Evolutionary conservation across 2,113 vertebrate species (phyloP), one percentile per base, ranked within the genome.

Genomic region (Brachyhypopomus gauderio): DNA sequence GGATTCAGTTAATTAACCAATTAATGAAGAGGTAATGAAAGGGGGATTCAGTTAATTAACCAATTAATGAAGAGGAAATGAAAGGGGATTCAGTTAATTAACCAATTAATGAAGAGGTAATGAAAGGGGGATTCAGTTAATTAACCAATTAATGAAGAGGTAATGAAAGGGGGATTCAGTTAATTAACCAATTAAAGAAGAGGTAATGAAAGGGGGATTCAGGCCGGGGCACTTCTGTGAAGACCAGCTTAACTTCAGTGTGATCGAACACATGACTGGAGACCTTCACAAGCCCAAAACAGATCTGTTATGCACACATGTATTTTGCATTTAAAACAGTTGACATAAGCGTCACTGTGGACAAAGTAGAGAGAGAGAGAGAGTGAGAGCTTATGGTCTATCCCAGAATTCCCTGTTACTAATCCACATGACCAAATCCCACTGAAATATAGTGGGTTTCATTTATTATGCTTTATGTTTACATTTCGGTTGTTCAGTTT

Each of bases 391-490:
- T 41, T 9, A 9, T 20, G 23, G 11, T 69, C 20, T 11, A n/a
- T 70, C 66, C 66, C 66, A 70, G 66, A 70, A 70, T 70, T 70
- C 34, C 2, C 38, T 70, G 66, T 67, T 34, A 67, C 64, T 67
- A 36, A 36, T 36, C 27, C 64, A n/a, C 12, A 6, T 5, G 41
- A 52, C 45, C 14, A 14, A 52, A 52, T 52, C 12, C 12, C 45
- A 14, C 45, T 52, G 45, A 52, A 52, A 52, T 52, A 14, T 52
- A 52, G 20, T 19, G 30, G 12, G 12, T 66, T 30, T 38, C 17
- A 9, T 36, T 69, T 12, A 0, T 2, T 34, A 66, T 14, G 25
- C 17, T 34, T 38, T 67, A 20, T 2, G 30, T 38, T 20, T 66
- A 4, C 8, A 59, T 48, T 48, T 11, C 45, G 4, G 27, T 19